Evolutionary conservation across 2,797 vertebrate species (phyloP).

Genomic region (Dendrocincla tyrannina): DNA sequence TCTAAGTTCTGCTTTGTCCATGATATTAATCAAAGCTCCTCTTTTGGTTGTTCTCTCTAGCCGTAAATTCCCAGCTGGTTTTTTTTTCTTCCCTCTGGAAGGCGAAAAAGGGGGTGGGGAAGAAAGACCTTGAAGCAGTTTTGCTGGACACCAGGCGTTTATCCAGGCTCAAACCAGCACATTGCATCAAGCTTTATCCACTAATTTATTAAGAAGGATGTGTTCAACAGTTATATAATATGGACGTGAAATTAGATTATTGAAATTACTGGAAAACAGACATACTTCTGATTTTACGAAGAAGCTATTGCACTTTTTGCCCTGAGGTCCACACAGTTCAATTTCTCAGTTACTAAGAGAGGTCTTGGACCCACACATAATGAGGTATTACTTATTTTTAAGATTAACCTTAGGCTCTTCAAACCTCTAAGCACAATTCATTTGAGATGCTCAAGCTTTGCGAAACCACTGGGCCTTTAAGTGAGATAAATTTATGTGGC

Average conservation of each 20-base stretch:
- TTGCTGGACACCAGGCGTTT: no score
- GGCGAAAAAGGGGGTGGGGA: no score
- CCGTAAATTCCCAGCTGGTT: no score
- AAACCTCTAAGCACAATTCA: neutral
- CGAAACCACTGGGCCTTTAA: neutral
- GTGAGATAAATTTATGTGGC: neutral
- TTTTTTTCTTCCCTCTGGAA: no score
- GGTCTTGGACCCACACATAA: neutral
- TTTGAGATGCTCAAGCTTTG: neutral
- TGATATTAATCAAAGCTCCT: no score
- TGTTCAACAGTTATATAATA: neutral
- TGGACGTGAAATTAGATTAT: accelerated
- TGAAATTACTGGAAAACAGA: neutral
- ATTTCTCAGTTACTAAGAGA: neutral
- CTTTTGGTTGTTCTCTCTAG: no score
- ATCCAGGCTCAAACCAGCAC: no score
- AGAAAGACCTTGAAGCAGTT: no score
- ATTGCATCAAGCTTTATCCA: neutral
- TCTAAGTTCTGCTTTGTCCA: no score
- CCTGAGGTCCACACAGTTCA: neutral
- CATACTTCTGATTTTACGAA: neutral
- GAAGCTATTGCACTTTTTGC: neutral
- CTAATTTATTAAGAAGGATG: neutral
- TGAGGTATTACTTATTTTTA: neutral
- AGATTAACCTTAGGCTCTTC: neutral